These are phyloP conservation scores for Atlantisia rogersi DNA, from an alignment of 2,113 vertebrate species.

Conservation along the genomic window DNA sequence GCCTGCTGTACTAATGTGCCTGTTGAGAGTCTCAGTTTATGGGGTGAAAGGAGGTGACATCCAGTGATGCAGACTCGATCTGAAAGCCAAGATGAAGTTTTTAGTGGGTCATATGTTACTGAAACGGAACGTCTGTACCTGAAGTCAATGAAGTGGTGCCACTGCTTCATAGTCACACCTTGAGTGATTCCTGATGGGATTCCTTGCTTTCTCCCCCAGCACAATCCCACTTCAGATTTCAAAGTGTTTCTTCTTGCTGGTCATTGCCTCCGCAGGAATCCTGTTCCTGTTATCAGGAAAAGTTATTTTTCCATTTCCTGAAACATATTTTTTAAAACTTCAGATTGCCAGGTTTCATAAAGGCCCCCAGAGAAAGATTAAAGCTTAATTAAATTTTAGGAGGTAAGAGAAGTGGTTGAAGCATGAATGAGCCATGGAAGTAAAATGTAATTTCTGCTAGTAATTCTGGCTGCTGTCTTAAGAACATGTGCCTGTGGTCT, in stretches of 20 bases:
- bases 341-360: not conserved
- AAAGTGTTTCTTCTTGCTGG: not conserved
- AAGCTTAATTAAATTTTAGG: not conserved
- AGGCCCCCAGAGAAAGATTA: not conserved
- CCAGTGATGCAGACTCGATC: not conserved
- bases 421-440: not conserved
- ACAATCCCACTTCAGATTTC: not conserved
- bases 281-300: not conserved
- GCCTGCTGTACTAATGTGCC: too few species aligned
- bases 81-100: not conserved
- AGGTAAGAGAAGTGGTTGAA: not conserved
- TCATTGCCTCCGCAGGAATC: not conserved
- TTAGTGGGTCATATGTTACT: not conserved
- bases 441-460: not conserved
- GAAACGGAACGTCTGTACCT: not conserved
- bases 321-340: not conserved
- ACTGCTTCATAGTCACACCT: not conserved
- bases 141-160: not conserved
- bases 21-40: too few species aligned
- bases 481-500: not conserved
- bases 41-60: not conserved
- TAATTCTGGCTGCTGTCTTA: not conserved
- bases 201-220: not conserved
- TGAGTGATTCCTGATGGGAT: not conserved
- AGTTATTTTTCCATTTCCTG: not conserved